phyloP scores from a whole-genome alignment of 2,113 vertebrate species.

The Lethenteron camtschaticum region DNA sequence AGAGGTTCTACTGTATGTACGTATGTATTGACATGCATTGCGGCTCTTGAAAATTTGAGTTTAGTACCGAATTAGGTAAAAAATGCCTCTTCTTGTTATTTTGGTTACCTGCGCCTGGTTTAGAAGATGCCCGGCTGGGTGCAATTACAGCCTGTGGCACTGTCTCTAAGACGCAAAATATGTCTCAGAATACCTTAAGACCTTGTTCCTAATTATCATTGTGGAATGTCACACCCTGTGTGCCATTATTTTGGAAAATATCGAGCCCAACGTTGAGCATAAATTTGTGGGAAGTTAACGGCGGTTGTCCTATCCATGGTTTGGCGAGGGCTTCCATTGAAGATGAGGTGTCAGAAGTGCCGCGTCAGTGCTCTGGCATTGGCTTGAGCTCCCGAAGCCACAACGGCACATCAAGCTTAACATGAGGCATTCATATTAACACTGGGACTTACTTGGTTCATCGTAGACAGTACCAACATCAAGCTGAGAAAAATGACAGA shows the following conservation, averaged over 20 bases:
- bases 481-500: slow-evolving; percentile 15
- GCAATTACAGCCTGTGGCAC: too few species aligned
- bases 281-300: not conserved
- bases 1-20: too few species aligned
- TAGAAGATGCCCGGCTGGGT: too few species aligned
- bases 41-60: too few species aligned
- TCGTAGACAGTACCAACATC: slow-evolving; percentile 22
- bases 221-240: not conserved
- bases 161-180: not conserved
- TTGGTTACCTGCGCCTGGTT: too few species aligned
- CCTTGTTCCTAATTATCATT: not conserved
- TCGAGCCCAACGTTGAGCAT: not conserved
- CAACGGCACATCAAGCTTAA: not conserved
- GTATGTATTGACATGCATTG: too few species aligned
- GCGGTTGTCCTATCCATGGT: not conserved
- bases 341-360: not conserved
- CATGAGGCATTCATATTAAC: not conserved
- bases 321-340: too few species aligned
- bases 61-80: too few species aligned
- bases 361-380: not conserved
- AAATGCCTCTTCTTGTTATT: too few species aligned
- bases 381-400: not conserved
- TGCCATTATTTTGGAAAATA: too few species aligned
- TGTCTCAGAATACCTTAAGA: not conserved
- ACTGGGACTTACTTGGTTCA: slow-evolving; percentile 17